Base-by-base conservation (phyloP, 2,113 vertebrate species). In the Eurystomus gularis region DNA sequence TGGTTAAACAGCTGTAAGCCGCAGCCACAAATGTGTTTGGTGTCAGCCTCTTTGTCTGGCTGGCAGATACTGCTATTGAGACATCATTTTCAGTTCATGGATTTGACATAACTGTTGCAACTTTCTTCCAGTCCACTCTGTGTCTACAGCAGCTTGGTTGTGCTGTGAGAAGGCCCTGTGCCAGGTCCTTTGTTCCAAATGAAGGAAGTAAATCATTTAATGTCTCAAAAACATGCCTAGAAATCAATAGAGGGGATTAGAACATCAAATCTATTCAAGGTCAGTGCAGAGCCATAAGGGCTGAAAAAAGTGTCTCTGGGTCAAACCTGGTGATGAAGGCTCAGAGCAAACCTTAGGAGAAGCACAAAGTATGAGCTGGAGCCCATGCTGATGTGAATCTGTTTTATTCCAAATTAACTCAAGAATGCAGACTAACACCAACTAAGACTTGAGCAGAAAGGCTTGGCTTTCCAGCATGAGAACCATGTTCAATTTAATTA, bases 201-300 rank as follows among this genome's bases (percentile, higher is more conserved):
- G 65, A 75, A 91, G 71, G 82, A 51, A 71, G n/a, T 79, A 90
- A 94, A 82, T 94, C 48, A 82, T 78, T 75, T 76, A 64, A 91
- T 6, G 1, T 88, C 88, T 94, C 35, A 33, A 37, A 86, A 88
- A 72, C 60, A 71, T 48, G 82, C 79, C 75, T 90, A 46, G 73
- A 75, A 88, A 93, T 86, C 90, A 90, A 46, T 52, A 82, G 72
- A 86, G 76, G 76, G 90, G 83, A 89, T 94, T 93, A 91, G 77
- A 87, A 94, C 77, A 94, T 92, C 88, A 84, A 85, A 54, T 33
- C 76, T 91, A 5, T 93, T 86, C 62, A 78, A 96, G 79, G 73
- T 79, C 80, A 76, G 17, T 10, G 79, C 21, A 35, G 61, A 90
- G 61, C 61, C n/a, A 11, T 1, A 5, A 44, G 60, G 54, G 60